Conservation (phyloP, 2,113 vertebrate genomes). For the Nothobranchius furzeri region DNA sequence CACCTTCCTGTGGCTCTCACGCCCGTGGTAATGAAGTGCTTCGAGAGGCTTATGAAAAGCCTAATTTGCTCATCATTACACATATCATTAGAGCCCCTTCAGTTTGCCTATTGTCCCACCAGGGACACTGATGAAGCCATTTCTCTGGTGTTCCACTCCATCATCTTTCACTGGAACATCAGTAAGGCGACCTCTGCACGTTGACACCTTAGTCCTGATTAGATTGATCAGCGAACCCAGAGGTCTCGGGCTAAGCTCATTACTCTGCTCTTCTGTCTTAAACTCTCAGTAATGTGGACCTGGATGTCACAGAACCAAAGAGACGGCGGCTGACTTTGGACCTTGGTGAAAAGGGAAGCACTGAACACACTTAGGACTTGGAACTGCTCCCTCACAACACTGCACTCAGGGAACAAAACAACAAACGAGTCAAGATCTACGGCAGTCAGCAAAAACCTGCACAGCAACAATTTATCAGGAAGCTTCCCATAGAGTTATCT, state of each 20-base stretch:
- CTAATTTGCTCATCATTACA: constrained; percentile 2
- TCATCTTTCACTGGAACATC: background rate
- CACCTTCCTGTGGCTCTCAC: background rate
- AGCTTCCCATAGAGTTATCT: background rate
- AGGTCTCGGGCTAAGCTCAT: background rate
- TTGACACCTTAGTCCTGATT: background rate
- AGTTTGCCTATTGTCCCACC: constrained; percentile 1
- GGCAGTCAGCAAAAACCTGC: background rate
- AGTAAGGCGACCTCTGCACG: background rate
- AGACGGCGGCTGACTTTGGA: background rate
- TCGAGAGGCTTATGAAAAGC: background rate
- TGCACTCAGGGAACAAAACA: background rate
- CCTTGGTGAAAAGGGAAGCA: too few species aligned
- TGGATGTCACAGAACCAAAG: background rate
- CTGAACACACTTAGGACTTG: background rate
- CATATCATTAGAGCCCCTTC: constrained; percentile 5
- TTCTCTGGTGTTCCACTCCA: background rate
- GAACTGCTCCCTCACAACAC: background rate
- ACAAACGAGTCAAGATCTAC: background rate
- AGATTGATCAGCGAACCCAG: background rate
- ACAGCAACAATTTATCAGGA: background rate
- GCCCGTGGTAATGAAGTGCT: background rate
- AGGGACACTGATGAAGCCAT: background rate
- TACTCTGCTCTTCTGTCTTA: background rate
- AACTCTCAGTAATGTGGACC: background rate